A percentile compares a stretch with the other conserved stretches of the same genome.
These are phyloP conservation scores for Danio albolineatus DNA, from an alignment of 2,797 vertebrate genomes.

Conservation along the genomic window DNA sequence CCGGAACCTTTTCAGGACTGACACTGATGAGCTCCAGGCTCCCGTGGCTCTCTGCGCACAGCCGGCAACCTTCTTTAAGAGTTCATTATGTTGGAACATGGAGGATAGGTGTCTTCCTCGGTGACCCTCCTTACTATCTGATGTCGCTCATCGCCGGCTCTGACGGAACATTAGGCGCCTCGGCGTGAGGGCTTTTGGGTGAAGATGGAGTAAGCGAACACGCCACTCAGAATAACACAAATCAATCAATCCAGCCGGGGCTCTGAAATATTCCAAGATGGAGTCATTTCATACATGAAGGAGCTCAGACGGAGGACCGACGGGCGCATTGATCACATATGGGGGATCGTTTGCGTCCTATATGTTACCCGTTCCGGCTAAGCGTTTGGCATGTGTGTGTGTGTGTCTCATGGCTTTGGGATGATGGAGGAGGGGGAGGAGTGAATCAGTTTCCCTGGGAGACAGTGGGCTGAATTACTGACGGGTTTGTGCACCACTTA, in stretches of 20 bases:
- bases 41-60: conserved; percentile 78
- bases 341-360: background rate
- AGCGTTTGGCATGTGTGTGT: conserved; percentile 36
- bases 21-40: conserved; percentile 97
- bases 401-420: conserved; percentile 44
- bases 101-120: conserved; percentile 45
- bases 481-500: conserved; percentile 68
- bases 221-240: conserved; percentile 54
- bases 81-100: conserved; percentile 65
- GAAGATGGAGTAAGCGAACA: conserved; percentile 50
- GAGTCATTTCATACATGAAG: conserved; percentile 59
- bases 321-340: conserved; percentile 55
- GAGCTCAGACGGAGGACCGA: conserved; percentile 50
- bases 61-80: conserved; percentile 56
- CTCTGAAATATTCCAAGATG: conserved; percentile 43
- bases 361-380: conserved; percentile 40
- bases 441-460: conserved; percentile 67
- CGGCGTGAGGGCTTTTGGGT: conserved; percentile 20
- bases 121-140: conserved; percentile 23
- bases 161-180: conserved; percentile 14
- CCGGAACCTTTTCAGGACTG: conserved; percentile 95
- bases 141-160: conserved; percentile 14
- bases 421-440: conserved; percentile 62
- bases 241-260: conserved; percentile 53
- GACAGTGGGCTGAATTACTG: conserved; percentile 68